A percentile compares a stretch with the other conserved stretches of the same genome.
Evolutionary conservation across 2,888 invertebrate species (phyloP).

Genomic region (Eristalis arbustorum): DNA sequence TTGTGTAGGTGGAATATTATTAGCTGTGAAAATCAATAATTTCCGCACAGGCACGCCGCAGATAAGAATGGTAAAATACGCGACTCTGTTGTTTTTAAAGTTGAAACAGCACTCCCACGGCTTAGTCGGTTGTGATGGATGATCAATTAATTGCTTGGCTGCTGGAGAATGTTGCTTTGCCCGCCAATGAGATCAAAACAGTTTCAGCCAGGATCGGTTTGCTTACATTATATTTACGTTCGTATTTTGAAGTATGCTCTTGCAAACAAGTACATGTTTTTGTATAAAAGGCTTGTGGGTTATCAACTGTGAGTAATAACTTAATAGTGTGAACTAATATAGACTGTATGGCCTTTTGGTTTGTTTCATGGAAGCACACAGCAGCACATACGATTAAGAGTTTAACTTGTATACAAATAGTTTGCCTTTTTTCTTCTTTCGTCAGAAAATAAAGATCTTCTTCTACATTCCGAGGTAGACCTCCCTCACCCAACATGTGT

Average conservation of each 20-base stretch:
- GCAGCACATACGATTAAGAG: neutral
- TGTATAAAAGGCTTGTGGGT: neutral
- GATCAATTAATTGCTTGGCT: constrained; percentile 2
- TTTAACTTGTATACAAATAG: neutral
- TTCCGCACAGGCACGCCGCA: neutral
- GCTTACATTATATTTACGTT: neutral
- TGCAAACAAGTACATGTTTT: neutral
- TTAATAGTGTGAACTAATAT: neutral
- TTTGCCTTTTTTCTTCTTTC: too few species aligned
- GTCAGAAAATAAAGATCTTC: too few species aligned
- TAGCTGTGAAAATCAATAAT: constrained; percentile 23
- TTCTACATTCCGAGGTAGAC: too few species aligned
- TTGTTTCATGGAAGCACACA: neutral
- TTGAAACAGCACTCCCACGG: constrained; percentile 17
- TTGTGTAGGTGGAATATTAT: constrained; percentile 19
- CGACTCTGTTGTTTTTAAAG: neutral
- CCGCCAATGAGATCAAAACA: neutral
- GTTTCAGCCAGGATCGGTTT: neutral
- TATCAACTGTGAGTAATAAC: constrained; percentile 6
- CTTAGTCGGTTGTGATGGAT: neutral
- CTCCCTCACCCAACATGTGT: too few species aligned
- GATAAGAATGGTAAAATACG: constrained; percentile 10
- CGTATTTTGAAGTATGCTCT: neutral
- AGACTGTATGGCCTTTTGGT: neutral
- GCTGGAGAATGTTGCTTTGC: constrained; percentile 9